Conservation (phyloP, 2,113 vertebrate genomes). For the Apaloderma vittatum region DNA sequence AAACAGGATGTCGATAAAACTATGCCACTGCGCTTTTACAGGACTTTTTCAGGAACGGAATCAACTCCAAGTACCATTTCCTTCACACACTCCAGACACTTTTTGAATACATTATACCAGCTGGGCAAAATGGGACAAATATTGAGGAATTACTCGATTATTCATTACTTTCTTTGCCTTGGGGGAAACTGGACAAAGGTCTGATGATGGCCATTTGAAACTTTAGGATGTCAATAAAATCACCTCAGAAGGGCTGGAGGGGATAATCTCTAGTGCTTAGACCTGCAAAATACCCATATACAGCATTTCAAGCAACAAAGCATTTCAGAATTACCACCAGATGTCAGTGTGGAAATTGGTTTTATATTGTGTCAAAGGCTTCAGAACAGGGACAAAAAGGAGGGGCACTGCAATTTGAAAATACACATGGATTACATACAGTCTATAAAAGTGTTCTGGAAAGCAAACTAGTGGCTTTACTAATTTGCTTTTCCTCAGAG, state of each 20-base stretch:
- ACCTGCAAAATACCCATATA: not conserved
- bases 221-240: not conserved
- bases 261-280: not conserved
- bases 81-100: not conserved
- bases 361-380: not conserved
- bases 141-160: not conserved
- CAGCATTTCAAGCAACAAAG: slow-evolving; percentile 24
- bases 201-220: not conserved
- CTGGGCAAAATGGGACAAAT: not conserved
- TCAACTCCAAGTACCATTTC: not conserved
- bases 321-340: slow-evolving; percentile 72
- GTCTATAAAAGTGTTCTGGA: not conserved
- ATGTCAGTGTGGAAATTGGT: slow-evolving; percentile 77
- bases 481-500: not conserved
- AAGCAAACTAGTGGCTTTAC: not conserved
- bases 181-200: not conserved
- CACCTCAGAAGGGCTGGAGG: not conserved
- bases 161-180: not conserved
- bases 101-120: not conserved
- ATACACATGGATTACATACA: not conserved
- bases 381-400: not conserved
- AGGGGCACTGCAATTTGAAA: not conserved
- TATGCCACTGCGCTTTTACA: not conserved
- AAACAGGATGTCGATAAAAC: not conserved
- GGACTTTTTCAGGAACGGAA: not conserved